phyloP scores from a whole-genome alignment of 2,888 invertebrate genomes.

The Drosophila eohydei region DNA sequence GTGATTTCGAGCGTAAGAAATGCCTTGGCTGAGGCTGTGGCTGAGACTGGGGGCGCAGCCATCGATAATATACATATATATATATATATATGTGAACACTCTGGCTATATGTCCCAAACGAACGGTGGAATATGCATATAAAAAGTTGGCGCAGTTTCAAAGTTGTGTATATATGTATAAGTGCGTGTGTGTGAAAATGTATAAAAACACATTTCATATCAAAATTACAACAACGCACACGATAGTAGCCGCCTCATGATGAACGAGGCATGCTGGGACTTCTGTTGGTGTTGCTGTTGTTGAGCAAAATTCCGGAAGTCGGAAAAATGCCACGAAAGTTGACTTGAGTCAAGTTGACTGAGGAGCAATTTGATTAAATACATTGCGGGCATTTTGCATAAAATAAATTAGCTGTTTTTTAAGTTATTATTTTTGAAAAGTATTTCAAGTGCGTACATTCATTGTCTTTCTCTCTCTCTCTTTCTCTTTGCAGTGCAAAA shows the following conservation, averaged over 20 bases:
- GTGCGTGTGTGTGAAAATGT: slow-evolving; percentile 16
- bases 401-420: slow-evolving; percentile 69
- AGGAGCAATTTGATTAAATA: slow-evolving; percentile 70
- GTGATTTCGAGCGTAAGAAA: slow-evolving; percentile 80
- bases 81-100: slow-evolving; percentile 11
- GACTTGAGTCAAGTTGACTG: slow-evolving; percentile 40
- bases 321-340: slow-evolving; percentile 45
- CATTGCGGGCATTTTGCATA: slow-evolving; percentile 55
- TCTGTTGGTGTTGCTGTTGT: slow-evolving; percentile 26
- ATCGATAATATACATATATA: slow-evolving; percentile 55
- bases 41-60: slow-evolving; percentile 24
- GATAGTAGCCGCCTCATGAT: slow-evolving; percentile 48
- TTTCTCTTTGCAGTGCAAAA: slow-evolving; percentile 60
- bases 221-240: slow-evolving; percentile 69
- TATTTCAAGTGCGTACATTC: slow-evolving; percentile 22
- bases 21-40: slow-evolving; percentile 30
- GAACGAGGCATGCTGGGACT: slow-evolving; percentile 48
- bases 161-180: slow-evolving; percentile 44
- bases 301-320: slow-evolving; percentile 56
- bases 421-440: slow-evolving; percentile 32
- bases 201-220: slow-evolving; percentile 60
- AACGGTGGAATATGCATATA: slow-evolving; percentile 58
- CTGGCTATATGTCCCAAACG: slow-evolving; percentile 9
- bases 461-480: slow-evolving; percentile 12
- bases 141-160: slow-evolving; percentile 79